Evolutionary conservation across 2,113 vertebrate genomes (phyloP).

Genomic region (Aegithalos caudatus): DNA sequence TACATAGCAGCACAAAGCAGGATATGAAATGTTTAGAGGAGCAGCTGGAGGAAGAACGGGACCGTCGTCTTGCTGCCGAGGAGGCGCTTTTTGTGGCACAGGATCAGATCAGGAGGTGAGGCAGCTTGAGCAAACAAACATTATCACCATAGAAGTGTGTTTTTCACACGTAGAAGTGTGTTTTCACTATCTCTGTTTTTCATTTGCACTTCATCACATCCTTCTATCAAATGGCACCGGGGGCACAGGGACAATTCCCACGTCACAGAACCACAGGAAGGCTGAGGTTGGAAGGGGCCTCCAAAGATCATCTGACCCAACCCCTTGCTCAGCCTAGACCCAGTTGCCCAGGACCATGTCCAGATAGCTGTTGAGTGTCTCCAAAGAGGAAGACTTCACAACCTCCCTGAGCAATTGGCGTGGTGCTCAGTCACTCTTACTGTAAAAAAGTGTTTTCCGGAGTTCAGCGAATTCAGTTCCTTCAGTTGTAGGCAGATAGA

Average conservation of each 20-base stretch:
- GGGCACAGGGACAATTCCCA: accelerated
- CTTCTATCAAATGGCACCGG: background rate
- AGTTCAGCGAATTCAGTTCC: background rate
- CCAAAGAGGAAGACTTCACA: background rate
- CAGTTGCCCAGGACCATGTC: background rate
- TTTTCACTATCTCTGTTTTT: background rate
- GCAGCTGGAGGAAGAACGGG: conserved; percentile 80
- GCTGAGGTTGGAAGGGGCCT: background rate
- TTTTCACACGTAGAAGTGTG: background rate
- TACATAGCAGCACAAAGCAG: conserved; percentile 70
- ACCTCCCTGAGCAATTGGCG: background rate
- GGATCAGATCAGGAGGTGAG: conserved; percentile 72
- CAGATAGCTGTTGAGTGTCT: background rate
- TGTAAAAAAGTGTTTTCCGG: background rate
- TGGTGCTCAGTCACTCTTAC: background rate
- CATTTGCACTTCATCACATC: background rate
- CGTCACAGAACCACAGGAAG: background rate
- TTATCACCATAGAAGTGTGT: background rate
- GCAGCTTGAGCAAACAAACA: background rate
- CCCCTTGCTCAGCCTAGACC: background rate
- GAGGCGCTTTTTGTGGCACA: conserved; percentile 48
- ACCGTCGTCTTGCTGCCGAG: conserved; percentile 73
- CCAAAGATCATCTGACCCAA: background rate
- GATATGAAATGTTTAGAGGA: conserved; percentile 76
- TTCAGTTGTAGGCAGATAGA: background rate